Evolutionary conservation across 1,140 invertebrate species (phyloP), one percentile per base, ranked within the genome.

Genomic region (Bombus sylvicola): DNA sequence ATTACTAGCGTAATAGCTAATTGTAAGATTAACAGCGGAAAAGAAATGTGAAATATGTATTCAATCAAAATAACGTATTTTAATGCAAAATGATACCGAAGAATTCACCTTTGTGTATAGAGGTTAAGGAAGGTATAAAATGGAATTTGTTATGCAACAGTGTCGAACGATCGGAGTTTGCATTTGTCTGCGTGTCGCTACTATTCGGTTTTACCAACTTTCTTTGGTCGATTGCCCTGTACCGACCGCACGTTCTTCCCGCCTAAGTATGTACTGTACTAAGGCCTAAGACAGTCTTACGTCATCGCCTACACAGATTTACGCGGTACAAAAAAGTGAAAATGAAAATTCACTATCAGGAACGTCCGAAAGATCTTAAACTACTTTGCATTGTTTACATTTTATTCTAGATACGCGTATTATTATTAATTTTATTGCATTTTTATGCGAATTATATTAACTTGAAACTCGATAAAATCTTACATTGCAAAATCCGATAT

Each of bases 271-370:
- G 47, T 22, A 53, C 47, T 22, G 47, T 53, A 22, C 86, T 43
- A 77, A 74, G 83, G 39, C 59, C 31, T 64, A 68, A 77, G 86
- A 25, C 72, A 47, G 73, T 43, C 66, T 89, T 90, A 85, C 81
- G 74, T 88, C 87, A 91, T 66, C 62, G 34, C 37, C 47, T 53
- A 34, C 18, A 3, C 8, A 64, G 80, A 89, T 83, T 89, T 77
- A 86, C 81, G 76, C 68, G 64, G 15, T 69, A 73, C 69, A 64
- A 68, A 89, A 83, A 83, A 89, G 88, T 87, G 85, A 89, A 89
- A 88, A 83, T 83, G 71, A 84, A 89, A 89, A 89, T 89, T 89
- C 62, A 78, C 10, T 57, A 39, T 59, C n/a, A 39, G 62, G 18
- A 84, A 43, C 25, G 47, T 53, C 18, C 18, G 47, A 53, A 53